These are phyloP conservation scores for Panagrolaimus sp. DNA, from an alignment of 1,140 invertebrate genomes.

Conservation along the genomic window DNA sequence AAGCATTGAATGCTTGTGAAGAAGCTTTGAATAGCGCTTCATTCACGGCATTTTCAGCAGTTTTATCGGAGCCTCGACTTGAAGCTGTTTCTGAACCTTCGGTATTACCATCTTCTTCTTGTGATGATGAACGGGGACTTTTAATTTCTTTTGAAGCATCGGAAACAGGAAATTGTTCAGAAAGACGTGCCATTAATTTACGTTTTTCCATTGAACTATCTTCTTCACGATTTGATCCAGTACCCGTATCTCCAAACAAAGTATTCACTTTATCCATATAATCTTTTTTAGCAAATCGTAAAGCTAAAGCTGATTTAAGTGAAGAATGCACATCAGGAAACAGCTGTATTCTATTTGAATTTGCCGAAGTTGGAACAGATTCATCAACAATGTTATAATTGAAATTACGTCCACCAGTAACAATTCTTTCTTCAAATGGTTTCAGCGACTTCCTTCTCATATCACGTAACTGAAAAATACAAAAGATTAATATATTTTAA, in stretches of 20 bases:
- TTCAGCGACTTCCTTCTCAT: too few relatives aligned
- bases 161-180: not conserved
- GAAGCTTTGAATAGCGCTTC: not conserved
- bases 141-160: not conserved
- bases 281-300: constrained; percentile 9
- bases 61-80: not conserved
- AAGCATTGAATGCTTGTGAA: not conserved
- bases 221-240: not conserved
- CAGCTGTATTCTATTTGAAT: not conserved
- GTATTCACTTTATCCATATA: not conserved
- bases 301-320: not conserved
- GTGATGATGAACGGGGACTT: not conserved
- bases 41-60: not conserved
- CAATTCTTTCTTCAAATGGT: too few relatives aligned
- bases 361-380: not conserved
- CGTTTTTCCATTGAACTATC: not conserved
- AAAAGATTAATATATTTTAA: too few relatives aligned
- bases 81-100: not conserved
- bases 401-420: constrained; percentile 1
- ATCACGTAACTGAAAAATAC: too few relatives aligned
- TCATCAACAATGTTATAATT: constrained; percentile 1
- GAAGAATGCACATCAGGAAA: not conserved
- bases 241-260: not conserved
- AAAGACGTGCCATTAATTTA: not conserved
- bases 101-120: not conserved